Base-by-base conservation (phyloP, 2,888 invertebrate species). In the Stomorhina lunata region DNA sequence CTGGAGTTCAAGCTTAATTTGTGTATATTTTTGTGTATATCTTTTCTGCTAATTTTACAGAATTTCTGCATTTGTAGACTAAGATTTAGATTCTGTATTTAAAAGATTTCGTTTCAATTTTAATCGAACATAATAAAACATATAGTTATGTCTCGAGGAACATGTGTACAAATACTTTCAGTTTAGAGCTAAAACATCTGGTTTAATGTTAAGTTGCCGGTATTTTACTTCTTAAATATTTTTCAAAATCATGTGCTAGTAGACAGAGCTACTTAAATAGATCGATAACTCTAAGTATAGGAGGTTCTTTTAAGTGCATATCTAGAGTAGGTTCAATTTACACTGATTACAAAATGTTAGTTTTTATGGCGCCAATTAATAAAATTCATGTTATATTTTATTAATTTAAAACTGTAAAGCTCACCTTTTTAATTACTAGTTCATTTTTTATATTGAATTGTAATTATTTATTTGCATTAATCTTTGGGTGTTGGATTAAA, bases 181-280 rank as follows among this genome's bases (percentile, higher is more conserved):
- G n/a, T n/a, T n/a, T n/a, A 34, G 32, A 17, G 40, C 55, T 73
- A 78, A n/a, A 81, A 78, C 78, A 81, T 73, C 81, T 78, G 81
- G 78, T 50, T 66, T 0, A 59, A 66, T 59, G 50, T 17, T 12
- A 29, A 65, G 17, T 43, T 4, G 17, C 59, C 6, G 63, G 25
- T 48, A 61, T 32, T 53, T 20, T 29, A 0, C 17, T 29, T 61
- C 15, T 17, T 17, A 9, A n/a, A 29, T 29, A 45, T 4, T 40
- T 71, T 50, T 55, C n/a, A 2, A 6, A 32, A 65, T 15, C 61
- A 63, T 57, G 34, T n/a, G n/a, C n/a, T n/a, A n/a, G n/a, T n/a
- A n/a, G n/a, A n/a, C n/a, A n/a, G n/a, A n/a, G n/a, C n/a, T n/a
- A n/a, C n/a, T 45, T 65, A 48, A 57, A 48, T 48, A 65, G 32